Evolutionary conservation across 2,113 vertebrate genomes (phyloP), one percentile per base, ranked within the genome.

Genomic region (Coturnix japonica): DNA sequence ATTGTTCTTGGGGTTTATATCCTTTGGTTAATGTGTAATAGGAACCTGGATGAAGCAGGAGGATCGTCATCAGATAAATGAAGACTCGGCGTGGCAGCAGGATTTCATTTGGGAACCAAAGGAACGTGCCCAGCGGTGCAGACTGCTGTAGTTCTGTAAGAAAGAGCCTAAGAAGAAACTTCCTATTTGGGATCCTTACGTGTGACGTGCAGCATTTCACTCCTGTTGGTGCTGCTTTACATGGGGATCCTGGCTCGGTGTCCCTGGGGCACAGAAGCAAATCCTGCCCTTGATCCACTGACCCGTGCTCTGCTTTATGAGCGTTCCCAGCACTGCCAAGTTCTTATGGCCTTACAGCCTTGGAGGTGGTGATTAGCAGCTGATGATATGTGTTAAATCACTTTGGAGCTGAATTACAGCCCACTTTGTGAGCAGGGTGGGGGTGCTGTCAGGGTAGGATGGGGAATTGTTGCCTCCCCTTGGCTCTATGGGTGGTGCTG

Each of bases 391-490:
- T 17, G 22, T 61, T 39, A 8, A 35, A 15, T 22, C 10, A 35
- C 26, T 44, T 35, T 84, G 39, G 79, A 13, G 17, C 26, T 54
- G 10, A 8, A 28, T 54, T 6, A 4, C 15, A 28, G 8, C 56
- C 0, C 0, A 6, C 56, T 7, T 17, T 51, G 39, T n/a, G n/a
- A 20, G 25, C 59, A n/a, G 84, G 18, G 15, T 12, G 0, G 5
- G 77, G 63, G 9, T 16, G 26, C 14, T 15, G 26, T 1, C 39
- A 64, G 18, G 53, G 13, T 10, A 13, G 26, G 51, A 53, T 7
- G 26, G 51, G 80, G 41, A 73, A 30, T 2, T 12, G 77, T 19
- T 75, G 81, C 63, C 75, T 21, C 75, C 69, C 67, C 0, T 0
- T 67, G 65, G 4, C 0, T 7, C 18, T 39, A 22, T 39, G 31